Percentiles rank a stretch among this genome's conserved stretches.
phyloP scores from a whole-genome alignment of 2,113 vertebrate species.

The Pluvialis apricaria region DNA sequence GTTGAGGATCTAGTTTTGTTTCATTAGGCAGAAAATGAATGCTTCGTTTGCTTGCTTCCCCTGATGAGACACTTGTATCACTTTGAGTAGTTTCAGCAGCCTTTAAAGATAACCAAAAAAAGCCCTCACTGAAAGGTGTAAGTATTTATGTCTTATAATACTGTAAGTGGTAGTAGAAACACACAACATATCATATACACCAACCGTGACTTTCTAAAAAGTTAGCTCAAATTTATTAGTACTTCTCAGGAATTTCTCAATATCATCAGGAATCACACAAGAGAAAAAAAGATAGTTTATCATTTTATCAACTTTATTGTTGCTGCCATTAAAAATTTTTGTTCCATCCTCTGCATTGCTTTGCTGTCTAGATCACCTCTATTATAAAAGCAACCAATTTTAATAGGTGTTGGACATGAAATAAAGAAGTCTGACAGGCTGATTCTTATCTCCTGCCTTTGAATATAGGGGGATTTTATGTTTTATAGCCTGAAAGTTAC shows the following conservation, averaged over 20 bases:
- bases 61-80: conserved; percentile 63
- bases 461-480: not conserved
- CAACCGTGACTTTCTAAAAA: not conserved
- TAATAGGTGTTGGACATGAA: not conserved
- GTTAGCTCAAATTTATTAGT: not conserved
- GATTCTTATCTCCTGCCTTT: not conserved
- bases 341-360: not conserved
- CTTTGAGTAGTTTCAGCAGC: conserved; percentile 60
- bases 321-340: not conserved
- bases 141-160: not conserved
- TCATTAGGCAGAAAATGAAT: conserved; percentile 59
- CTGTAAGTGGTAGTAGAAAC: not conserved
- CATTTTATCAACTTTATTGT: not conserved
- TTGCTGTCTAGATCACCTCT: not conserved
- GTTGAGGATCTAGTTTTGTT: conserved; percentile 32
- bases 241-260: not conserved
- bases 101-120: conserved; percentile 36
- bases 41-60: conserved; percentile 66
- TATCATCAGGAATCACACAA: not conserved
- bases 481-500: not conserved
- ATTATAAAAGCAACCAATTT: not conserved
- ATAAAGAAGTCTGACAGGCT: not conserved
- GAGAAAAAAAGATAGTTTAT: not conserved
- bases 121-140: not conserved
- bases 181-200: not conserved